Evolutionary conservation across 64 coral and sea anemone species (phyloP).

Genomic region (Stylophora pistillata): DNA sequence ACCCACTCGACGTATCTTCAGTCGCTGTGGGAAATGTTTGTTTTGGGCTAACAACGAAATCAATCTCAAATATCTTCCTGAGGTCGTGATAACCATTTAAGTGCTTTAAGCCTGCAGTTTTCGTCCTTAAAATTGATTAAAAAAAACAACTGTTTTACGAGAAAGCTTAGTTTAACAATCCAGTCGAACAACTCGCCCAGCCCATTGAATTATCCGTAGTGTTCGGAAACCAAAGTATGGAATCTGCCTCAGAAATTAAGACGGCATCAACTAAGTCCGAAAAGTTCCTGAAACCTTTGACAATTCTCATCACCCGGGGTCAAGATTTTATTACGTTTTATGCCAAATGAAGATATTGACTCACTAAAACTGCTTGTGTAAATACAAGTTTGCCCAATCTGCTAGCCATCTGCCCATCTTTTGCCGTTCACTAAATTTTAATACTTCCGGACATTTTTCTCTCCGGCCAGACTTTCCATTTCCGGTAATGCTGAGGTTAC

Average conservation of each 20-base stretch:
- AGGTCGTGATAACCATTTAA: slow-evolving; percentile 3
- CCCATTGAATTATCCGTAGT: background rate
- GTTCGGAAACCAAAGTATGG: background rate
- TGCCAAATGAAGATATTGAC: background rate
- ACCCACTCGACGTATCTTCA: slow-evolving; percentile 48
- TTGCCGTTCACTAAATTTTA: slow-evolving; percentile 32
- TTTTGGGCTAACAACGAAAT: slow-evolving; percentile 21
- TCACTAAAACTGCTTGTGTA: slow-evolving; percentile 13
- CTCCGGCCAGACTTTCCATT: slow-evolving; percentile 25
- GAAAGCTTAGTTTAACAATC: background rate
- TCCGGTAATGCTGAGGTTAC: slow-evolving; percentile 41
- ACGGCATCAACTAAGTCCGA: background rate
- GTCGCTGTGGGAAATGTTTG: slow-evolving; percentile 42
- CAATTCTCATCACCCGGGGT: slow-evolving; percentile 13
- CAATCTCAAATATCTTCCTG: background rate
- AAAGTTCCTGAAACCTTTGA: background rate
- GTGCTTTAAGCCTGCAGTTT: background rate
- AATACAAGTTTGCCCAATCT: slow-evolving; percentile 42
- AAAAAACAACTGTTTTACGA: background rate
- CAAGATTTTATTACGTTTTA: slow-evolving; percentile 56
- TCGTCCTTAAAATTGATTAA: background rate
- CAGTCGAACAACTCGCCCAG: background rate
- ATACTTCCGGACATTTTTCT: slow-evolving; percentile 57
- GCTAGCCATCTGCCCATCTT: slow-evolving; percentile 45
- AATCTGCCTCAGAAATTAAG: background rate